These are phyloP conservation scores for Lates calcarifer DNA, from an alignment of 2,113 vertebrate species.

Conservation along the genomic window DNA sequence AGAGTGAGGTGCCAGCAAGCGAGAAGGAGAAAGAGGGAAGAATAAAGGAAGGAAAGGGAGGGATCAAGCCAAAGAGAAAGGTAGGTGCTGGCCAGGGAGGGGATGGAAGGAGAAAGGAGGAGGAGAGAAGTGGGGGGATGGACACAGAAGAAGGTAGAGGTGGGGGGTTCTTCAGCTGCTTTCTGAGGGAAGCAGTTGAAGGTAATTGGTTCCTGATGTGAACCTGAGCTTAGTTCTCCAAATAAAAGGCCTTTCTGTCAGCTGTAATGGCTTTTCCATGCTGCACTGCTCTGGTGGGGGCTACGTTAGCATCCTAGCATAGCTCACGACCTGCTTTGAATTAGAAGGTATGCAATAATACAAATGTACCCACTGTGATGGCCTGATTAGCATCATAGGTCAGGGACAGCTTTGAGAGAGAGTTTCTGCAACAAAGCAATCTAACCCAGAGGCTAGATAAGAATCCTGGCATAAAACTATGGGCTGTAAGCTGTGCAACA, in stretches of 20 bases:
- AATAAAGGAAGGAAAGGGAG: slow-evolving; percentile 49
- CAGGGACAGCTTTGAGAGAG: slow-evolving; percentile 18
- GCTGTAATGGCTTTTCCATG: slow-evolving; percentile 83
- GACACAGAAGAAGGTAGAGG: slow-evolving; percentile 40
- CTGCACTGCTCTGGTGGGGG: slow-evolving; percentile 44
- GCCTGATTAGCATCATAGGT: slow-evolving; percentile 42
- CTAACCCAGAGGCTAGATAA: background rate
- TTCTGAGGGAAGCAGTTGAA: slow-evolving; percentile 57
- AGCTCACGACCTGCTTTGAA: slow-evolving; percentile 52
- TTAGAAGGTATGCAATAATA: slow-evolving; percentile 40
- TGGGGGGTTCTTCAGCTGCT: slow-evolving; percentile 53
- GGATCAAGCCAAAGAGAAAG: slow-evolving; percentile 20
- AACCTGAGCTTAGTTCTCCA: slow-evolving; percentile 78
- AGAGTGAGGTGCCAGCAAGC: slow-evolving; percentile 45
- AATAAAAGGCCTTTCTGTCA: slow-evolving; percentile 82
- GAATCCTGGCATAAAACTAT: background rate
- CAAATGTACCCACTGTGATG: slow-evolving; percentile 17
- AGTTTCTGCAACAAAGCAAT: slow-evolving; percentile 1
- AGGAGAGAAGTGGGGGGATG: slow-evolving; percentile 44
- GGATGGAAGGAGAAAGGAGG: slow-evolving; percentile 1
- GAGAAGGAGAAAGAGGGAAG: slow-evolving; percentile 38
- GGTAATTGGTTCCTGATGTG: slow-evolving; percentile 87
- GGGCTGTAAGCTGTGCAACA: background rate
- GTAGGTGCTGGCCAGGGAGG: background rate
- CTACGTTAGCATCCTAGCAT: slow-evolving; percentile 65